Evolutionary conservation across 1,140 invertebrate species (phyloP), one percentile per base, ranked within the genome.

Genomic region (Brachionus rotundiformis): DNA sequence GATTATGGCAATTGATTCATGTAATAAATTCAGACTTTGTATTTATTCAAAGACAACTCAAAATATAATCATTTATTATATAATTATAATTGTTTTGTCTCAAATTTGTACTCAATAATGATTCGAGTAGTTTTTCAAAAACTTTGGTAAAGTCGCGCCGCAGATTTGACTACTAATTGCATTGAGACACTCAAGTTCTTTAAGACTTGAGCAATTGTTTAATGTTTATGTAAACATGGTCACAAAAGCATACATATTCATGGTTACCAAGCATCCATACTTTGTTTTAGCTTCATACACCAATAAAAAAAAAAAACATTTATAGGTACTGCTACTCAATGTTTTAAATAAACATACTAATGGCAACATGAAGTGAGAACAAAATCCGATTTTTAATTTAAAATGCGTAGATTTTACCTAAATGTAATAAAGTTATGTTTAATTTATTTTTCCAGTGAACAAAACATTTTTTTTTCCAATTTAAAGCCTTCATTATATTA

Each of bases 261-360:
- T 54, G 47, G 47, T 54, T 19, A 54, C 47, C 47, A 54, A 54
- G 47, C 47, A 54, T 54, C 23, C 47, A 54, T 25, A 19, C 16
- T 54, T 23, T 25, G 47, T 54, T 54, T 54, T 54, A 54, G 47
- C n/a, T 54, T 54, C 23, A 54, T 36, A 63, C 8, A 63, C 25
- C n/a, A 63, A 63, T 11, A 63, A 63, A 63, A 54, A 54, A 54
- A 54, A 63, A n/a, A 63, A 29, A 63, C 61, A 63, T 29, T 29
- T 13, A 33, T 31, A 33, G 31, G 63, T 68, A 16, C 33, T 68
- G 29, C 33, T n/a, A n/a, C n/a, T 68, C 16, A 23, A 39, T 36
- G n/a, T 33, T 33, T 3, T 25, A 61, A 61, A 68, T 68, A 68
- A 68, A 68, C 63, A 68, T 36, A 39, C 29, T 41, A 68, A 36